A percentile compares a stretch with the other conserved stretches of the same genome.
These are phyloP conservation scores for Argopecten irradians DNA, from an alignment of 1,140 invertebrate genomes.

Conservation along the genomic window DNA sequence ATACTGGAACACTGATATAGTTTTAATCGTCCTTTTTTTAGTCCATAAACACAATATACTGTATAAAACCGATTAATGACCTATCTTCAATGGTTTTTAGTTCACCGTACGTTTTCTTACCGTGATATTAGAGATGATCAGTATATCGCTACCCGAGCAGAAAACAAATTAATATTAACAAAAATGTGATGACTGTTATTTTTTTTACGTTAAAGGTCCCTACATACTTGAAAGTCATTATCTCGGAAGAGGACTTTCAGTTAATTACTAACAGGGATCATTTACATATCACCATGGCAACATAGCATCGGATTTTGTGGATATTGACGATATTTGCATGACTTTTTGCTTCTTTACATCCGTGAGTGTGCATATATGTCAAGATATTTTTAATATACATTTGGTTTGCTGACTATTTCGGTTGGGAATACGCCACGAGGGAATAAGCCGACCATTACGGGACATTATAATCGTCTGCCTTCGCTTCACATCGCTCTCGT, in stretches of 20 bases:
- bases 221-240: background rate
- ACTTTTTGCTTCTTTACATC: slow-evolving; percentile 17
- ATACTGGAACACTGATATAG: too few relatives aligned
- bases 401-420: slow-evolving; percentile 9
- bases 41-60: too few relatives aligned
- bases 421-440: slow-evolving; percentile 13
- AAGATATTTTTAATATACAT: slow-evolving; percentile 19
- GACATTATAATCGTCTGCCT: slow-evolving; percentile 1
- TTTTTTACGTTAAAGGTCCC: background rate
- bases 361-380: slow-evolving; percentile 3
- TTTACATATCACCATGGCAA: slow-evolving; percentile 9
- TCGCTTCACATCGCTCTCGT: background rate
- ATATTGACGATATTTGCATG: background rate
- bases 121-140: background rate
- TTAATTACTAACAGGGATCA: background rate
- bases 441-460: background rate
- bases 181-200: background rate
- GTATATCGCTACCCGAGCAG: background rate
- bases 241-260: background rate
- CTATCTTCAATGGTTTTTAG: too few relatives aligned
- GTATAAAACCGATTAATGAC: too few relatives aligned
- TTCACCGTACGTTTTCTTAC: too few relatives aligned
- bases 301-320: background rate
- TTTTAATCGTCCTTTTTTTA: too few relatives aligned
- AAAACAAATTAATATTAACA: background rate